Evolutionary conservation across 1,140 invertebrate species (phyloP), one percentile per base, ranked within the genome.

Genomic region (Macrosteles quadrilineatus): DNA sequence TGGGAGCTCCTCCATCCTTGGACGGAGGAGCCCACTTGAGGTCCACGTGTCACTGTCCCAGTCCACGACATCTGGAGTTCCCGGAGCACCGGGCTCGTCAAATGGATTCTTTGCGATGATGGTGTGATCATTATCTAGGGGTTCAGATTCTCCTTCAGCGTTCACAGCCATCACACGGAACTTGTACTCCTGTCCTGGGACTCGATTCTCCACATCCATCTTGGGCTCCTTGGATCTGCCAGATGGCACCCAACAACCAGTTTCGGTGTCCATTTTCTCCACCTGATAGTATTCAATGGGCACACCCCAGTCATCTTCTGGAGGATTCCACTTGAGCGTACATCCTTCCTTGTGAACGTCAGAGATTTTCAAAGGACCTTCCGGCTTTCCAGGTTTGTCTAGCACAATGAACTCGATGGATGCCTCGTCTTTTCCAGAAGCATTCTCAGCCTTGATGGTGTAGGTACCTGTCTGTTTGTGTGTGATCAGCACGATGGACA

Each of bases 61-160:
- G 79, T 98, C 96, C 36, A 90, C 87, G 12, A 93, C 86, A 79
- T 97, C 93, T 23, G 95, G 95, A 70, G 89, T 88, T 47, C 93
- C 93, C 70, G 95, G 94, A 75, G 94, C 88, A 69, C 94, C 95
- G 75, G 96, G 95, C 79, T 95, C 92, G 81, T 97, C 93, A 80
- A 95, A 99, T 76, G 96, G 96, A 93, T 99, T 98, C 82, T 98
- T 98, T 23, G 97, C 97, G 73, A 98, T 86, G 70, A 98, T 95
- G 19, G 92, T 88, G 72, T 94, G 87, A 53, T 94, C 90, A 3
- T 94, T 94, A 73, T 92, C 90, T 45, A 99, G 81, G 17, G 96
- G 95, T 77, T 97, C 94, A 2, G 96, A 97, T 79, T 94, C 92
- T 23, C 97, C 97, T 82, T 98, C 94, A 65, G 91, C 89, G 80